These are phyloP conservation scores for Plodia interpunctella DNA, from an alignment of 1,140 invertebrate species.

Conservation along the genomic window DNA sequence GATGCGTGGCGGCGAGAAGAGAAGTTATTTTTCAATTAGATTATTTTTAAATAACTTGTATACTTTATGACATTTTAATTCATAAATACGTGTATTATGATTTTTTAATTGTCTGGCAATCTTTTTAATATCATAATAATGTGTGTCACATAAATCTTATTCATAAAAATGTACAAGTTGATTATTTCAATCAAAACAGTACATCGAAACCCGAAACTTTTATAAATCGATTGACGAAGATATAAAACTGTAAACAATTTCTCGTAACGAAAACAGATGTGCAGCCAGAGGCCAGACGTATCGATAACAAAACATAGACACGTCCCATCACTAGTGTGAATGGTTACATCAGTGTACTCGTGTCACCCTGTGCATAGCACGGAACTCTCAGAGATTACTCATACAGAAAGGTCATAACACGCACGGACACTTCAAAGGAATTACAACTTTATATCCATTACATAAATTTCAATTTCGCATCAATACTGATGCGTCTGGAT, in stretches of 20 bases:
- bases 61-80: too few species aligned
- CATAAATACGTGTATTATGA: too few species aligned
- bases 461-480: slow-evolving; percentile 10
- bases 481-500: neutral
- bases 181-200: neutral
- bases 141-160: neutral
- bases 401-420: slow-evolving; percentile 30
- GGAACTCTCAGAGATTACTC: slow-evolving; percentile 31
- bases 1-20: too few species aligned
- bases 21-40: too few species aligned
- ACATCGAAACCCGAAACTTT: neutral
- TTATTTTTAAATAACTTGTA: too few species aligned
- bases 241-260: neutral
- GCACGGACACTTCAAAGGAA: slow-evolving; percentile 15
- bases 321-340: slow-evolving; percentile 45
- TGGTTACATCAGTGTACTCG: slow-evolving; percentile 56
- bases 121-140: neutral
- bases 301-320: slow-evolving; percentile 10
- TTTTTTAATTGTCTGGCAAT: too few species aligned
- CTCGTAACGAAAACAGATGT: slow-evolving; percentile 5
- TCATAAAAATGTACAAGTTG: neutral
- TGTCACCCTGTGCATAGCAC: slow-evolving; percentile 66
- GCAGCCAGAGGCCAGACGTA: neutral
- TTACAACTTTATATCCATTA: slow-evolving; percentile 16
- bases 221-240: neutral